These are phyloP conservation scores for Hylaeus volcanicus DNA, from an alignment of 1,140 invertebrate species.

Conservation along the genomic window DNA sequence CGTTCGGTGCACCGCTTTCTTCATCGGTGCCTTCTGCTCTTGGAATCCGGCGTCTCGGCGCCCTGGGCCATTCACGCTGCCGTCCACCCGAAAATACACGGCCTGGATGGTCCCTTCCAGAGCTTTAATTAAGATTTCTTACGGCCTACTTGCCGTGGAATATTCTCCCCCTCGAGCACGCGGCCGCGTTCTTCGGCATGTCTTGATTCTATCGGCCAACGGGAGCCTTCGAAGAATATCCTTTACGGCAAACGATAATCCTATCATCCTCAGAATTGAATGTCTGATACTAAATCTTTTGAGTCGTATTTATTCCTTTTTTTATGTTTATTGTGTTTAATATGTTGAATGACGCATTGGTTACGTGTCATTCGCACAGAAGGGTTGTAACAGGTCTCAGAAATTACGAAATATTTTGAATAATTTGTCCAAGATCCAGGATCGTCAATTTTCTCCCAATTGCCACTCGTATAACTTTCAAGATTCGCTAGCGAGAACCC, in stretches of 20 bases:
- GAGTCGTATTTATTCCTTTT: no score
- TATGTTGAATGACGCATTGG: no score
- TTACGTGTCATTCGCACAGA: no score
- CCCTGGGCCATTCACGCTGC: slow-evolving; percentile 2
- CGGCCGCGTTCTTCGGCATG: not conserved
- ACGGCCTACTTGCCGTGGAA: slow-evolving; percentile 6
- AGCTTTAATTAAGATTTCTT: slow-evolving; percentile 9
- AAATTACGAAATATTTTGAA: no score
- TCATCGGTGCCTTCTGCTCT: not conserved
- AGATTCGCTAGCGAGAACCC: not conserved
- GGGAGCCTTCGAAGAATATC: not conserved
- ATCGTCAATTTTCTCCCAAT: no score
- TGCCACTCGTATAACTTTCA: no score
- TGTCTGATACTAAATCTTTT: no score
- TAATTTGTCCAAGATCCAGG: no score
- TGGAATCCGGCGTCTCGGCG: not conserved
- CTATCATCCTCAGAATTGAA: no score
- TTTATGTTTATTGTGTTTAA: no score
- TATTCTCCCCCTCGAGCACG: not conserved
- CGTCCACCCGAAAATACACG: slow-evolving; percentile 16
- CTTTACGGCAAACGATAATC: no score
- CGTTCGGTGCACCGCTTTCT: not conserved
- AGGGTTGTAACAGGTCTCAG: no score
- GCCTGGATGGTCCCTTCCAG: slow-evolving; percentile 6
- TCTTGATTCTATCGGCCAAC: not conserved